phyloP scores from a whole-genome alignment of 2,888 invertebrate species.

The Cryptus armator region DNA sequence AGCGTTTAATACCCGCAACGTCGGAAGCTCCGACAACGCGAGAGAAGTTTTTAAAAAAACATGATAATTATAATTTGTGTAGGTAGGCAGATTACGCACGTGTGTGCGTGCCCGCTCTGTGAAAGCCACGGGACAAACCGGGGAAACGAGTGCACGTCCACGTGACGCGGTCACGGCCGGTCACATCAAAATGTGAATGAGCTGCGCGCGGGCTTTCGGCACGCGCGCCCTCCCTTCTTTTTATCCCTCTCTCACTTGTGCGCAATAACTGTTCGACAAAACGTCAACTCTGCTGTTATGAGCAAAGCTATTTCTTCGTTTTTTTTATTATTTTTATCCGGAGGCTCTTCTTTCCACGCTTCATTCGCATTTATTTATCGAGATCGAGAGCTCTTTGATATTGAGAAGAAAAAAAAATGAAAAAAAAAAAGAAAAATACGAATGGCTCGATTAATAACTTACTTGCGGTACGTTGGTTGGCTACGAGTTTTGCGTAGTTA shows the following conservation, averaged over 20 bases:
- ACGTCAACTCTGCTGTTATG: neutral
- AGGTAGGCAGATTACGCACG: conserved; percentile 9
- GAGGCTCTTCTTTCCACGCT: neutral
- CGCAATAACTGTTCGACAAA: conserved; percentile 20
- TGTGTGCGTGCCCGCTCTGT: conserved; percentile 22
- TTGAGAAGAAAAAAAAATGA: neutral
- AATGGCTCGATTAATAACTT: neutral
- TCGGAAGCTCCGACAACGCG: neutral
- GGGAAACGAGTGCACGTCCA: conserved; percentile 65
- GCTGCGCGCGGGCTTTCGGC: conserved; percentile 66
- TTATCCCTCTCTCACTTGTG: neutral
- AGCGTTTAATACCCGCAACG: neutral
- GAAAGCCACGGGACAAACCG: conserved; percentile 57
- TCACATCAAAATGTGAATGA: conserved; percentile 70
- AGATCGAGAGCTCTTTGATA: neutral
- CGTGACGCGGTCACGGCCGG: conserved; percentile 68
- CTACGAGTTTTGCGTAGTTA: too few species aligned
- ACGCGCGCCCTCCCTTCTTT: conserved; percentile 50
- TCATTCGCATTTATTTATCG: neutral
- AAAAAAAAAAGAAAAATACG: neutral
- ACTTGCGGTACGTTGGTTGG: neutral
- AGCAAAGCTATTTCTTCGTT: neutral
- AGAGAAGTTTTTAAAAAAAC: neutral
- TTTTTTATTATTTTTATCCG: neutral
- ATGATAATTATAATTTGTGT: neutral